Evolutionary conservation across 2,888 invertebrate species (phyloP), one percentile per base, ranked within the genome.

Genomic region (Pardosa pseudoannulata): DNA sequence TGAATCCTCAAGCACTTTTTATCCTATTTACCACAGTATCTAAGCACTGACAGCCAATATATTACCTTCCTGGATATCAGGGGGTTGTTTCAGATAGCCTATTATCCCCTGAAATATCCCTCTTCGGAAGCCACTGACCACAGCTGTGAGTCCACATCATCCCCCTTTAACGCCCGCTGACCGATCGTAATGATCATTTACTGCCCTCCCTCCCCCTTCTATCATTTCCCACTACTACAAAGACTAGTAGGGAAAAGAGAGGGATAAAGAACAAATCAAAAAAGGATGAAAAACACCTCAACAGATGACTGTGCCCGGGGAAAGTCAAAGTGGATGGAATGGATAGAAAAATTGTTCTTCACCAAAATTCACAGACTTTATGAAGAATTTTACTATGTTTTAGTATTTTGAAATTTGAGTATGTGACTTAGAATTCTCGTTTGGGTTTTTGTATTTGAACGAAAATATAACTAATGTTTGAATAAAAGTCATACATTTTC

Each of bases 81-180:
- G 78, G 67, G 73, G 83, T 67, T 85, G 78, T 85, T 85, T 64
- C 39, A 85, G 83, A 85, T 85, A 85, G 83, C 78, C 83, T 85
- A 85, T 85, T 85, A 85, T 85, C 83, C 83, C 67, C 56, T 72
- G 39, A 72, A 85, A 85, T 85, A 85, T 85, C 76, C 83, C 78
- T 78, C 56, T 85, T 78, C 78, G 72, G 83, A 78, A 85, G 65
- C 83, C 83, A 85, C 83, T 85, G 83, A 85, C 83, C 83, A 76
- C 83, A 85, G 83, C 83, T 85, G 83, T 72, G 76, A 65, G 31
- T 76, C 82, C 76, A 76, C 83, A 85, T 85, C 83, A 85, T 85
- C 83, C 83, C 83, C 83, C 83, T 85, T 85, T 85, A 78, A 85
- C 83, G 83, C 83, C 83, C 31, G 73, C 76, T 83, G 65, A 68